phyloP scores from a whole-genome alignment of 1,140 invertebrate genomes.

The Mercenaria mercenaria region DNA sequence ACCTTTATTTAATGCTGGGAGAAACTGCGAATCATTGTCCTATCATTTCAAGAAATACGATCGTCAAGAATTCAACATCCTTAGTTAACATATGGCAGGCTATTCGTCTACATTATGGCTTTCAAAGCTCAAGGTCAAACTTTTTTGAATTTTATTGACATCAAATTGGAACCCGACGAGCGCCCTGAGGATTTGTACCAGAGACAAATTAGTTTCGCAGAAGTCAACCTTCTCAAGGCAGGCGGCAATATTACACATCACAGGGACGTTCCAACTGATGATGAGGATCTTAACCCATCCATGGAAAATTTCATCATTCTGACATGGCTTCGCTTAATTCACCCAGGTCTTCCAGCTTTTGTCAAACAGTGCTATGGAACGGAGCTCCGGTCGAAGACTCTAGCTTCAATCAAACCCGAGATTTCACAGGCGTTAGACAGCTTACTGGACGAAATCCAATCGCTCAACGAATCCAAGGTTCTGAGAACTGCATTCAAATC shows the following conservation, averaged over 20 bases:
- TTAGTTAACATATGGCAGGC: conserved; percentile 61
- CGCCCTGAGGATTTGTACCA: conserved; percentile 71
- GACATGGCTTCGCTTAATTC: conserved; percentile 33
- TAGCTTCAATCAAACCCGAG: conserved; percentile 75
- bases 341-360: conserved; percentile 23
- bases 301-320: conserved; percentile 68
- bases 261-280: conserved; percentile 29
- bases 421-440: conserved; percentile 66
- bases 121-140: conserved; percentile 68
- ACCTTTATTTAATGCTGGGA: conserved; percentile 68
- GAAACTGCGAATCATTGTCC: conserved; percentile 71
- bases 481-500: not conserved
- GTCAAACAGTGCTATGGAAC: conserved; percentile 67
- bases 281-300: conserved; percentile 67
- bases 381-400: conserved; percentile 65
- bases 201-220: conserved; percentile 53
- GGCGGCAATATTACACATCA: conserved; percentile 61
- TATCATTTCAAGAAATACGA: conserved; percentile 67
- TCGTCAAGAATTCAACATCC: conserved; percentile 69
- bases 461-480: not conserved
- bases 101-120: conserved; percentile 68
- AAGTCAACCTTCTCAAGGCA: conserved; percentile 65
- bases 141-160: conserved; percentile 67
- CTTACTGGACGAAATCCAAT: conserved; percentile 64
- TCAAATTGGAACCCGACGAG: conserved; percentile 64